Base-by-base conservation (phyloP, 2,113 vertebrate species). In the Perccottus glenii region DNA sequence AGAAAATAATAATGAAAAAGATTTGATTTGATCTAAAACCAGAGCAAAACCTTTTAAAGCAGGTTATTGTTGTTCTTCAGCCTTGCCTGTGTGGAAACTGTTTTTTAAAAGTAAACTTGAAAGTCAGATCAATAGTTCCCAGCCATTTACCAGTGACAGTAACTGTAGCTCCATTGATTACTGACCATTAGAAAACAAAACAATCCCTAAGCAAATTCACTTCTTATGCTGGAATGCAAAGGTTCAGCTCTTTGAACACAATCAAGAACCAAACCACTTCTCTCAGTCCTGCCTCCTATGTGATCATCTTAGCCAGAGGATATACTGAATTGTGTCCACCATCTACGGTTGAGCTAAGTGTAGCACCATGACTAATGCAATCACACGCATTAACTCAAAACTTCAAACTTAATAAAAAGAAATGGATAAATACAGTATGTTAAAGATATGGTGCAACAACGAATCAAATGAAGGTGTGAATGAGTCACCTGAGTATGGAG, bases 241-340 rank as follows among this genome's bases (percentile, higher is more conserved):
- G 72, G 80, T 85, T 85, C 73, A 86, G 79, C 65, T 66, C 83
- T 88, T 80, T 83, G 81, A 85, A 87, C 87, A 79, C 61, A 48
- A 63, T 19, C 62, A 33, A 81, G 75, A 67, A 87, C 77, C 51
- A 88, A 81, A 88, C 82, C 66, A 69, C 63, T 64, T 55, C 55
- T 75, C 65, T 78, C 85, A 83, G 86, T 88, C 70, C 72, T 50
- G 49, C 42, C 71, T 78, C 55, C 58, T 19, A 65, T 84, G 80
- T 83, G 82, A 86, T 81, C 87, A 75, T 82, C 42, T 19, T 75
- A 70, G 80, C 84, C 64, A 12, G 70, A 87, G 81, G 81, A 85
- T 61, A 81, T 40, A 35, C 70, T 72, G 78, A 71, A 67, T 46
- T 55, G 48, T 62, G 83, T 88, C 85, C 73, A 78, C 86, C 83